Percentiles rank a stretch among this genome's conserved stretches.
These are phyloP conservation scores for Tupiocoris notatus DNA, from an alignment of 2,888 invertebrate species.

Conservation along the genomic window DNA sequence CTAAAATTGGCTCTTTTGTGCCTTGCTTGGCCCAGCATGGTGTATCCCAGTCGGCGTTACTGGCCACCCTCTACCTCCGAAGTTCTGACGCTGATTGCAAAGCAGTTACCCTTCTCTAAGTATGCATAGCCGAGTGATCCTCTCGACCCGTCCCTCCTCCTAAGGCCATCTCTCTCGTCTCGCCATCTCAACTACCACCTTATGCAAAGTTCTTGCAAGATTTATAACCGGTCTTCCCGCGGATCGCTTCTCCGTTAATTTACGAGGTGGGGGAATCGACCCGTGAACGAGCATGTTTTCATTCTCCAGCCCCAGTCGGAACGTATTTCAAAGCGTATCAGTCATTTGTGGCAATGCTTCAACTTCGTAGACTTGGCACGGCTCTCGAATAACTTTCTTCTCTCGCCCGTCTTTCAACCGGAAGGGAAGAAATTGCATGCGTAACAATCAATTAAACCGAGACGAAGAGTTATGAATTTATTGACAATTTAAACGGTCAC, in stretches of 20 bases:
- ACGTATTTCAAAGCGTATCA: not conserved
- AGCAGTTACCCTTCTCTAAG: constrained; percentile 17
- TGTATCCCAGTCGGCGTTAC: not conserved
- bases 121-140: not conserved
- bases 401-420: too few relatives aligned
- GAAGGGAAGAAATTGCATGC: too few relatives aligned
- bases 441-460: too few relatives aligned
- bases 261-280: not conserved
- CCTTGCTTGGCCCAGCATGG: not conserved
- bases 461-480: too few relatives aligned
- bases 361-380: not conserved
- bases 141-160: too few relatives aligned
- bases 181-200: not conserved
- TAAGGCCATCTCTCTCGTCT: too few relatives aligned
- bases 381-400: too few relatives aligned
- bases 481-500: too few relatives aligned
- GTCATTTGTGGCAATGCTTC: not conserved
- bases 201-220: not conserved
- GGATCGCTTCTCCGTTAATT: constrained; percentile 1
- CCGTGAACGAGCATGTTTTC: not conserved
- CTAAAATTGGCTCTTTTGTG: constrained; percentile 38
- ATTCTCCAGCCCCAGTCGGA: not conserved
- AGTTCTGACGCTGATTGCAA: constrained; percentile 21
- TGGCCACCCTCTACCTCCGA: not conserved
- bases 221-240: constrained; percentile 2